phyloP scores from a whole-genome alignment of 2,888 invertebrate species.

The Neocrepidodera transversa region DNA sequence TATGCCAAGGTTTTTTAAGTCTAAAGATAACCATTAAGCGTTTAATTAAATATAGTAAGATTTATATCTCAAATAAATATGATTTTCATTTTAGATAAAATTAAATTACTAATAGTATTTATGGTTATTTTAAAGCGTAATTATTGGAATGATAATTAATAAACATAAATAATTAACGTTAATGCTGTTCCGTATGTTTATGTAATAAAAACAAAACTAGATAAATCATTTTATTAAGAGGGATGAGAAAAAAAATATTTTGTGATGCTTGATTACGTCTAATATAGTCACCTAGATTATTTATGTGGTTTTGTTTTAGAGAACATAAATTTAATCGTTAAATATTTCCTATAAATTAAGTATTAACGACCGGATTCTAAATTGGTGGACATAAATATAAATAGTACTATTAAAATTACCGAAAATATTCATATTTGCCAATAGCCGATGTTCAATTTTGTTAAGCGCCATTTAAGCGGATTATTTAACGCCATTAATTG shows the following conservation, averaged over 20 bases:
- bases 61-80: not conserved
- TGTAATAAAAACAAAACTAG: too few species aligned
- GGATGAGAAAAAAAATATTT: too few species aligned
- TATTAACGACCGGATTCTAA: constrained; percentile 61
- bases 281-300: not conserved
- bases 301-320: constrained; percentile 59
- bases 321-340: constrained; percentile 63
- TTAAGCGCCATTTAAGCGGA: constrained; percentile 13
- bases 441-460: not conserved
- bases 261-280: too few species aligned
- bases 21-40: not conserved
- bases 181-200: too few species aligned
- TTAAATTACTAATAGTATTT: not conserved
- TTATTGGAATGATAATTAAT: too few species aligned
- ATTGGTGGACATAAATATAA: constrained; percentile 46
- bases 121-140: not conserved
- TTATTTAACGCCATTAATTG: constrained; percentile 18
- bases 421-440: constrained; percentile 12
- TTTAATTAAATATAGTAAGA: not conserved
- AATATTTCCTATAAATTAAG: constrained; percentile 62
- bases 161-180: too few species aligned
- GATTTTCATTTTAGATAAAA: not conserved
- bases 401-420: constrained; percentile 9
- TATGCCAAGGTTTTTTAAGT: not conserved
- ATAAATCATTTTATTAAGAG: too few species aligned